Evolutionary conservation across 2,797 vertebrate species (phyloP), one percentile per base, ranked within the genome.

Genomic region (Clamator glandarius): DNA sequence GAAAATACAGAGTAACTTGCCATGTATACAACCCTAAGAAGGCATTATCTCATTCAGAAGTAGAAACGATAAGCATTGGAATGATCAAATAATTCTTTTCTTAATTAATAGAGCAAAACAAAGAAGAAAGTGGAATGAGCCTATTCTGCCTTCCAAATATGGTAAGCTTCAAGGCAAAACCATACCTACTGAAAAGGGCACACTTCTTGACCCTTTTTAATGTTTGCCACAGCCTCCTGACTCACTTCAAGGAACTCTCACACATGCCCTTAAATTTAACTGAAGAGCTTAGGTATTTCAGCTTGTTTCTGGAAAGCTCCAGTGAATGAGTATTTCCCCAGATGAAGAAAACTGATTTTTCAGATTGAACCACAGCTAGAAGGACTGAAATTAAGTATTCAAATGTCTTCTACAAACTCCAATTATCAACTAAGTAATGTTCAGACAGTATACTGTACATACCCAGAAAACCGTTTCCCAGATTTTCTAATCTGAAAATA

Each of bases 401-500:
- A 11, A 64, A 28, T 61, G 6, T 17, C n/a, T 78, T 44, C 35
- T 36, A 31, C 18, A 63, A 86, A 35, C 8, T 66, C 13, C 46
- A 79, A 4, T 75, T 79, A 79, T 66, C 51, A 75, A 51, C 24
- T 5, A 63, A 36, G 18, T 42, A 39, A 52, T 46, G 51, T 21
- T 66, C 25, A 67, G 33, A 19, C 0, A 0, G 41, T 63, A 4
- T 3, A 1, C 59, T 62, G 12, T 9, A 61, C 10, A 25, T 8
- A 70, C 11, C 5, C 46, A 66, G 28, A 83, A 82, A 75, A 55
- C 0, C 12, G 23, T 55, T 79, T 64, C 42, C 29, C 52, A 23
- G 23, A 31, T 44, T 86, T 89, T 66, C 6, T 5, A 52, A 58
- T 31, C 28, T 20, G 51, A 74, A 78, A 69, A 68, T 16, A 68